phyloP scores from a whole-genome alignment of 2,888 invertebrate genomes.

The Noctua janthe region DNA sequence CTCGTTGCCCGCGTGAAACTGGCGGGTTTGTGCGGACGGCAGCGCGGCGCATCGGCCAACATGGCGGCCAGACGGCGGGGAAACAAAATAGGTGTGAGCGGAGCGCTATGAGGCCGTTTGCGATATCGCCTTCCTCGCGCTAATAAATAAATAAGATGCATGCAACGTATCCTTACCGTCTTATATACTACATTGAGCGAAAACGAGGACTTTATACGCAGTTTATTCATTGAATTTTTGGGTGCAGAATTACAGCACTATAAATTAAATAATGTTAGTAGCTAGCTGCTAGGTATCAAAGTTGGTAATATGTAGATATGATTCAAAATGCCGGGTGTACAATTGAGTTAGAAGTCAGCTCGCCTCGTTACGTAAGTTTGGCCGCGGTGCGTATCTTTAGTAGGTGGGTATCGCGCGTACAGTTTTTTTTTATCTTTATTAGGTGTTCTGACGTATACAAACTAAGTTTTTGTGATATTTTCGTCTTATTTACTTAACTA shows the following conservation, averaged over 20 bases:
- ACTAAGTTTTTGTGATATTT: slow-evolving; percentile 42
- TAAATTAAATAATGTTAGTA: slow-evolving; percentile 33
- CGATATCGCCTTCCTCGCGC: slow-evolving; percentile 83
- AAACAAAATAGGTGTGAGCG: slow-evolving; percentile 84
- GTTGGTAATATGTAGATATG: slow-evolving; percentile 62
- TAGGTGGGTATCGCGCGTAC: slow-evolving; percentile 43
- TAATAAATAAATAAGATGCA: slow-evolving; percentile 88
- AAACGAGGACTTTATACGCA: slow-evolving; percentile 25
- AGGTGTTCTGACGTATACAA: slow-evolving; percentile 42
- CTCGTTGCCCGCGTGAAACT: slow-evolving; percentile 87
- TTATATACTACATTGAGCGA: slow-evolving; percentile 23
- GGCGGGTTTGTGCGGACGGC: slow-evolving; percentile 78
- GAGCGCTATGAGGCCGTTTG: slow-evolving; percentile 72
- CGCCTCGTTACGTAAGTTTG: slow-evolving; percentile 60
- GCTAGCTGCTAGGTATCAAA: slow-evolving; percentile 31
- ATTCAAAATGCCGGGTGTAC: slow-evolving; percentile 64
- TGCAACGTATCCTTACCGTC: slow-evolving; percentile 64
- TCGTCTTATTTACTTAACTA: slow-evolving; percentile 20
- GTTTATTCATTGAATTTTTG: slow-evolving; percentile 24
- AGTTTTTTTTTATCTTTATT: slow-evolving; percentile 56
- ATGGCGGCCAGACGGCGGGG: slow-evolving; percentile 83
- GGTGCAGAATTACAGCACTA: slow-evolving; percentile 22
- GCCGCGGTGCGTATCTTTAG: slow-evolving; percentile 61
- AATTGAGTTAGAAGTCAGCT: slow-evolving; percentile 62
- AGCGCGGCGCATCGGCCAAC: slow-evolving; percentile 78